Evolutionary conservation across 1,140 invertebrate genomes (phyloP), one percentile per base, ranked within the genome.

Genomic region (Metopolophium dirhodum): DNA sequence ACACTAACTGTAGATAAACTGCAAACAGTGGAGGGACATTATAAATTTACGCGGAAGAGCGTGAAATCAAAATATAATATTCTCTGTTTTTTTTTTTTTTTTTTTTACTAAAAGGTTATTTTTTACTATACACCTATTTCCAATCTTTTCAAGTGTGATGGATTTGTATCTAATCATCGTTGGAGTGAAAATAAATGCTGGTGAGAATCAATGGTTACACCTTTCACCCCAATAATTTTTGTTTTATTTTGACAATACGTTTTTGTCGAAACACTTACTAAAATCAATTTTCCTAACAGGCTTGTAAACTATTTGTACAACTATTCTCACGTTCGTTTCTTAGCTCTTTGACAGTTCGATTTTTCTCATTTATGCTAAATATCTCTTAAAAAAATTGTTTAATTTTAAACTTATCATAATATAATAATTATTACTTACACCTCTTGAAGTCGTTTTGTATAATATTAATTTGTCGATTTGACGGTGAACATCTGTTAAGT

Each of bases 71-170:
- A 82, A 82, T 82, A 82, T 35, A 82, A 35, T 82, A 82, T 82
- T 20, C 2, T 37, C 7, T 37, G 77, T 30, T n/a, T 61, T 61
- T 61, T 61, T 61, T 68, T 68, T n/a, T 30, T 30, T 61, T 61
- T 61, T 61, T 61, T 68, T 68, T n/a, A n/a, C 61, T 68, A 14
- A 68, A 68, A 68, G 61, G 61, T 26, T 68, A 68, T 68, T 68
- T 68, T 68, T 68, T 35, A 82, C 35, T 51, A 51, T 82, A 82
- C 30, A 82, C 30, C n/a, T 37, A 82, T 37, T 37, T 82, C 7
- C n/a, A 82, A 82, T 82, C 77, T 37, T 37, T 82, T 82, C 35
- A 82, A 82, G 77, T 82, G 77, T 82, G 77, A 82, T 82, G n/a
- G 22, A 18, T 82, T 35, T 82, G n/a, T 82, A 82, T 82, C 35